Evolutionary conservation across 2,113 vertebrate genomes (phyloP), one percentile per base, ranked within the genome.

Genomic region (Albula glossodonta): DNA sequence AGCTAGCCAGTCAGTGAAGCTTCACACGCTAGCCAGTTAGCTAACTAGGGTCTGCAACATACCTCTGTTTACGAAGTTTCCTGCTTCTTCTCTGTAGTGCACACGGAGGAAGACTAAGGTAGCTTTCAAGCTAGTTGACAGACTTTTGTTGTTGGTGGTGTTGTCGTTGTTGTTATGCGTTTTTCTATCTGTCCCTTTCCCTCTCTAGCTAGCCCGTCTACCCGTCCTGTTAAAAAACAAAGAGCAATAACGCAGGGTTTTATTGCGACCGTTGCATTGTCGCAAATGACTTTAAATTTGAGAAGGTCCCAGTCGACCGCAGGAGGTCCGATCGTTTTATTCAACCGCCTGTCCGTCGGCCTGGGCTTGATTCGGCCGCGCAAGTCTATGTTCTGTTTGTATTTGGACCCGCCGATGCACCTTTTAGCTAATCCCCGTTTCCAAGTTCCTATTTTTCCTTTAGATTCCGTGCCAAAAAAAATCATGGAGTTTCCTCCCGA

Each of bases 401-500:
- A 93, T 93, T 91, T 87, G 90, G 92, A 77, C 86, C 85, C 89
- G 91, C 87, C 89, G 90, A 90, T 89, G 80, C 89, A 51, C 87
- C 81, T 86, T 90, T 92, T 83, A 87, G 56, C 84, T 87, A 87
- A 88, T 91, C 80, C 86, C 66, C 78, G 81, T 90, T 90, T 90
- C 87, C 88, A 91, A 90, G 91, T 91, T 91, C 87, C 89, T 91
- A 90, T 94, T 90, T 94, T 94, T 93, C 90, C 93, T 92, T 91
- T 90, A 93, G 93, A 96, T 95, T 94, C 94, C 95, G 93, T 95
- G 93, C 92, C 95, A 96, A 96, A 93, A 96, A 94, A 94, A 94
- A 97, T 95, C 96, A 96, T 97, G 96, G 96, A 96, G 96, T 96
- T 96, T 95, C 96, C 93, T 94, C 92, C 90, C 89, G 92, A 83